Evolutionary conservation across 2,113 vertebrate genomes (phyloP), one percentile per base, ranked within the genome.

Genomic region (Myanophis thanlyinensis): DNA sequence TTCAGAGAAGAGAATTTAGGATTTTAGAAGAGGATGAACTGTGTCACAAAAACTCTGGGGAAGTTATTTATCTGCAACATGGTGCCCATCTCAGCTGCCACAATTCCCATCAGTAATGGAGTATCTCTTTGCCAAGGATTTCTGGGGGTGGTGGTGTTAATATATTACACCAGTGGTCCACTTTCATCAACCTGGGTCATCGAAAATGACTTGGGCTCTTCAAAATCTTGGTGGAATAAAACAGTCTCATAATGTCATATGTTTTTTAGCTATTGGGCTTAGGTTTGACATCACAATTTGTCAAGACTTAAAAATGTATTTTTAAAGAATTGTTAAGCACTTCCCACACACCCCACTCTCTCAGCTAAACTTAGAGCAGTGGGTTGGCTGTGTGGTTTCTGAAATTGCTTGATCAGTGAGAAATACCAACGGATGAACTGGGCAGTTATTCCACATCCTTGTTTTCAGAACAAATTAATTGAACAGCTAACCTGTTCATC

Each of bases 381-480:
- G 54, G 47, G 56, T 30, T 88, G 54, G 47, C n/a, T 23, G 15
- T 62, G 85, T 67, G 91, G 85, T 91, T 91, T 91, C 54, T 67
- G 56, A 67, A 91, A 87, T 87, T 87, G 85, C 85, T 88, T 67
- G 91, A 91, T 88, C 85, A 52, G 54, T 51, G 35, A 87, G 85
- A 91, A 91, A 87, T 91, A 87, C 85, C n/a, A 87, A 44, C 47
- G n/a, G 91, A 67, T 87, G 84, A 91, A 59, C 85, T 49, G 84
- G 90, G 52, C 84, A 87, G 53, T 91, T 59, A 10, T 62, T 87
- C 84, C 85, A 87, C 85, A 87, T 91, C 90, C 46, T 91, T 87
- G 53, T 91, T 91, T 86, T 91, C 44, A 85, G 53, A 87, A 87
- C 84, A 87, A 91, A 91, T 91, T 91, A 91, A 87, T 87, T 59